Evolutionary conservation across 2,113 vertebrate species (phyloP), one percentile per base, ranked within the genome.

Genomic region (Dipodomys merriami): DNA sequence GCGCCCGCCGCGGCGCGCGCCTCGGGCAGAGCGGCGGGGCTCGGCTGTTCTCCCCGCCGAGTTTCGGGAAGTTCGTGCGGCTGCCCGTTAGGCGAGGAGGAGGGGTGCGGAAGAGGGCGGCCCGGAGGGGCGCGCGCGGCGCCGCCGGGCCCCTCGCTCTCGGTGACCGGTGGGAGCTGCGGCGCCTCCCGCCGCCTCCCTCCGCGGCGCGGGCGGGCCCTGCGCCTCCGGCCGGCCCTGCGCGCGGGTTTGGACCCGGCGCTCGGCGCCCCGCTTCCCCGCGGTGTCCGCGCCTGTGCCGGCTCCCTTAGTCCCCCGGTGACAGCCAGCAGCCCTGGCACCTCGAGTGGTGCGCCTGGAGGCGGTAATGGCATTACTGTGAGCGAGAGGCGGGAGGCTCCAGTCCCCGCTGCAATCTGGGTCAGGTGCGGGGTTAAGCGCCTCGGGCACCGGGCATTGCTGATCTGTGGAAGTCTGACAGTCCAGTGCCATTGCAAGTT

Each of bases 51-150:
- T 83, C 77, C 81, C 64, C 23, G 12, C 49, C 1, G 86, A 96
- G 85, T 96, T 96, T 96, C 53, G 94, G 96, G 95, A 96, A 97
- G 96, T 96, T 94, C 18, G 77, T 23, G 1, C 44, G 46, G 46
- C 82, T 49, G 82, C 88, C 90, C 76, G 16, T 62, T 64, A 23
- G 7, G 23, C 53, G 53, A 57, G 53, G 53, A 57, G 53, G 53
- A 57, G 53, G 53, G 53, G 53, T 57, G 30, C 81, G 82, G 67
- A 49, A 19, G 39, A 33, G 83, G 71, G 86, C 33, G 68, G 23
- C 64, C 79, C 4, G 23, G 33, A 74, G 74, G n/a, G 33, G 46
- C 46, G 46, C 72, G 0, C 18, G 29, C 57, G 46, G 46, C 46
- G 6, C 1, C 1, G 46, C 46, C 5, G 53, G 53, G 11, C 10